Conservation (phyloP, 37 sponge, comb jelly and placozoan species). For the Chondrilla cf. caribensis region DNA sequence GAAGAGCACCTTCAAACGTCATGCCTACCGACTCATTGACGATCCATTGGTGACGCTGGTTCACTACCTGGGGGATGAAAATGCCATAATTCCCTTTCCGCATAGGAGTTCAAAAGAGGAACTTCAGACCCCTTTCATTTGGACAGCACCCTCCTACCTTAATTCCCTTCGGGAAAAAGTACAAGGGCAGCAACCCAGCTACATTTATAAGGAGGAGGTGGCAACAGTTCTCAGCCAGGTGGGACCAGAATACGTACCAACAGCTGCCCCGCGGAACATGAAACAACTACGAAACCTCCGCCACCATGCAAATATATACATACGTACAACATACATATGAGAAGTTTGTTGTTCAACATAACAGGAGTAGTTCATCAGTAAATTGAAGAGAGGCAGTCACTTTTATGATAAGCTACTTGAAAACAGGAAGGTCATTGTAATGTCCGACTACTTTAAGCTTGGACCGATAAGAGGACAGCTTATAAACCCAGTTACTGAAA, state of each 20-base stretch:
- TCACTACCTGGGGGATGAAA: constrained; percentile 12
- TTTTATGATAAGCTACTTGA: no score
- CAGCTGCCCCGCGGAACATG: constrained; percentile 21
- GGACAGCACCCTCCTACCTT: not conserved
- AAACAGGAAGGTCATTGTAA: no score
- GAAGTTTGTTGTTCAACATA: no score
- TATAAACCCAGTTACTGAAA: no score
- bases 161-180: not conserved
- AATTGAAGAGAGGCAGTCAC: no score
- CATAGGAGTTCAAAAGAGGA: not conserved
- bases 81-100: not conserved
- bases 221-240: constrained; percentile 3
- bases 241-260: not conserved
- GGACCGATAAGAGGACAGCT: no score
- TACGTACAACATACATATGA: no score
- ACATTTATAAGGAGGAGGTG: not conserved
- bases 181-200: not conserved
- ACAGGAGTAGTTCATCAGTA: no score
- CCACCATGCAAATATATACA: no score
- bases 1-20: not conserved
- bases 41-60: not conserved
- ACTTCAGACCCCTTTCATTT: not conserved
- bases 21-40: not conserved
- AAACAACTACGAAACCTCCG: constrained; percentile 40
- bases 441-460: no score